Evolutionary conservation across 2,797 vertebrate genomes (phyloP).

Genomic region (Zenarchopterus dispar): DNA sequence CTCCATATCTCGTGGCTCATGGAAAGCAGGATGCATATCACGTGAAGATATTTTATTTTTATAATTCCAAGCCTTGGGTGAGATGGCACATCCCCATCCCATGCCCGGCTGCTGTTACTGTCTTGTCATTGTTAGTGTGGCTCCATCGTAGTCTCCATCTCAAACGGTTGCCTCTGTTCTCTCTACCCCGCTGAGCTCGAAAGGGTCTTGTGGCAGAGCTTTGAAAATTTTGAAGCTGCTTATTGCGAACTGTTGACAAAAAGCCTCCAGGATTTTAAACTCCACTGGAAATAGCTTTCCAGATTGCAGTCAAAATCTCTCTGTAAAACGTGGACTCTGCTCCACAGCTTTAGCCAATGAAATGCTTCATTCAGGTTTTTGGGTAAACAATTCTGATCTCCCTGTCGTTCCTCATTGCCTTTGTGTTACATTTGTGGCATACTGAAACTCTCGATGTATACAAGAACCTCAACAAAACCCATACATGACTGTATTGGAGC

Average conservation of each 20-base stretch:
- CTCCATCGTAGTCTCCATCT: conserved; percentile 29
- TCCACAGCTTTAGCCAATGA: neutral
- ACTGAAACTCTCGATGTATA: too few species aligned
- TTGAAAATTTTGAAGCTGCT: conserved; percentile 16
- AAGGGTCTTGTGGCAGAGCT: conserved; percentile 32
- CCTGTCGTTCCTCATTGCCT: too few species aligned
- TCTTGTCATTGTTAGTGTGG: conserved; percentile 51
- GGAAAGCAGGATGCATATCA: conserved; percentile 57
- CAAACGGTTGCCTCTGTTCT: conserved; percentile 20
- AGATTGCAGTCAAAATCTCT: neutral
- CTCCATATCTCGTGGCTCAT: conserved; percentile 38
- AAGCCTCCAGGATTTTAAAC: conserved; percentile 9
- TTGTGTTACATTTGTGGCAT: too few species aligned
- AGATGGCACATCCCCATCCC: conserved; percentile 33
- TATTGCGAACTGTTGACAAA: conserved; percentile 21
- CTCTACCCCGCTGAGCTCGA: conserved; percentile 17
- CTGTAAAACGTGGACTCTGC: neutral
- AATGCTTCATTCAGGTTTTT: neutral
- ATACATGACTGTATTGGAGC: neutral
- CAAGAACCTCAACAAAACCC: neutral
- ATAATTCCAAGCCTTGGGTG: conserved; percentile 22
- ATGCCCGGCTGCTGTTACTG: conserved; percentile 19
- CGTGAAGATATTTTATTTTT: conserved; percentile 62
- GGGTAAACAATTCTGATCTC: too few species aligned
- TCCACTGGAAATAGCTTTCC: conserved; percentile 16